Evolutionary conservation across 2,797 vertebrate genomes (phyloP), one percentile per base, ranked within the genome.

Genomic region (Cottoperca gobio): DNA sequence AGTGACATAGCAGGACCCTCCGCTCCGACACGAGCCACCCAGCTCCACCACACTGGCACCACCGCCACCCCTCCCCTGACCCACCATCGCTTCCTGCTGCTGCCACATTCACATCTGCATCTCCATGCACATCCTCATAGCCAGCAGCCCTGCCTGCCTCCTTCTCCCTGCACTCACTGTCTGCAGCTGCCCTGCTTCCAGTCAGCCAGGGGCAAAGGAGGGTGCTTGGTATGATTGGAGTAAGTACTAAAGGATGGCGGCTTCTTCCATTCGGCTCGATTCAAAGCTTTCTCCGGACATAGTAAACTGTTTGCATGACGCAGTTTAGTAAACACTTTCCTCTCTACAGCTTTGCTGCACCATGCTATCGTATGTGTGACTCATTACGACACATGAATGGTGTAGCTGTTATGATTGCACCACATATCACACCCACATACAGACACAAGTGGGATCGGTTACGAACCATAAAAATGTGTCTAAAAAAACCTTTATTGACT

Each of bases 31-130:
- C 33, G 73, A 88, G 80, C 90, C 91, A 90, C 86, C 91, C 93
- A 91, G 89, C 91, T 93, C 89, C 43, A 86, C 87, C 85, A 79
- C 88, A 68, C 73, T 60, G 73, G 76, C 85, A 50, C 62, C 45
- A 50, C 53, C 63, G n/a, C 63, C 57, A n/a, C 50, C 68, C 53
- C 43, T 60, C 53, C 70, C 62, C 50, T 49, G 43, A 73, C 13
- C 67, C 73, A 46, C 60, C 62, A 87, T 83, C 33, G 86, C 94
- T 93, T 93, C 88, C 90, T 81, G 88, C 93, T 45, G 88, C 95
- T 88, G 73, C 76, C 60, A 75, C 90, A 92, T 89, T 85, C 93
- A 93, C 92, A 95, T 87, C 87, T 65, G 77, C 92, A 93, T 93
- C 86, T 85, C 79, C 90, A 91, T 87, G 80, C 83, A 73, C 91